Conservation (phyloP, 2,797 vertebrate genomes). For the Champsocephalus gunnari region DNA sequence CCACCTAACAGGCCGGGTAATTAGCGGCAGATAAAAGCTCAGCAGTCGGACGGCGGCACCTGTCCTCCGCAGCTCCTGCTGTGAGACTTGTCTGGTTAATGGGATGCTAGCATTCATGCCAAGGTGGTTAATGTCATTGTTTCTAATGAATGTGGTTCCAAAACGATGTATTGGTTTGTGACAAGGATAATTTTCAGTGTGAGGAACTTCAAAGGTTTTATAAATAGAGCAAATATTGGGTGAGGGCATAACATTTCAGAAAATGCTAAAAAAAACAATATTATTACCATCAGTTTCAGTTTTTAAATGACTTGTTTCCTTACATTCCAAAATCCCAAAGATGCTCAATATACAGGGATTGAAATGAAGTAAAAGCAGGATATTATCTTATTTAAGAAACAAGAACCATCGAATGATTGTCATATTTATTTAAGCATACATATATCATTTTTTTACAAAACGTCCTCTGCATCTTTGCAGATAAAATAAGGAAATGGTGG, state of each 20-base stretch:
- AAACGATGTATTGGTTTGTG: background rate
- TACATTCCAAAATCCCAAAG: background rate
- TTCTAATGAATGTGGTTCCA: background rate
- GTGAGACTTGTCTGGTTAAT: background rate
- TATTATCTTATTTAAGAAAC: background rate
- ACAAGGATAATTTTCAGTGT: too few relatives aligned
- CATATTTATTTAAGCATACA: background rate
- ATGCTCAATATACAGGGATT: background rate
- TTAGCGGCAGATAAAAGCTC: conserved; percentile 43
- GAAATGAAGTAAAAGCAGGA: background rate
- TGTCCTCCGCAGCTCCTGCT: conserved; percentile 6
- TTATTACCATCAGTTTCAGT: background rate
- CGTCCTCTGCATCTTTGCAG: background rate
- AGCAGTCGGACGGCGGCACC: conserved; percentile 30
- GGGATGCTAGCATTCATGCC: background rate
- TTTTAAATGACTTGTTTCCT: background rate
- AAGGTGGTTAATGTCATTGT: background rate
- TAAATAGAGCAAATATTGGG: too few relatives aligned
- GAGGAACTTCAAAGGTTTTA: too few relatives aligned
- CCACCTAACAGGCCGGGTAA: conserved; percentile 39
- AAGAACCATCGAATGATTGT: too few relatives aligned
- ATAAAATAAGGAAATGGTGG: too few relatives aligned
- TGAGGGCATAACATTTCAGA: background rate
- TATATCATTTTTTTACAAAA: background rate
- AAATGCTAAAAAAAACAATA: background rate